Conservation (phyloP, 64 coral and sea anemone genomes). For the Anthopleura sola region DNA sequence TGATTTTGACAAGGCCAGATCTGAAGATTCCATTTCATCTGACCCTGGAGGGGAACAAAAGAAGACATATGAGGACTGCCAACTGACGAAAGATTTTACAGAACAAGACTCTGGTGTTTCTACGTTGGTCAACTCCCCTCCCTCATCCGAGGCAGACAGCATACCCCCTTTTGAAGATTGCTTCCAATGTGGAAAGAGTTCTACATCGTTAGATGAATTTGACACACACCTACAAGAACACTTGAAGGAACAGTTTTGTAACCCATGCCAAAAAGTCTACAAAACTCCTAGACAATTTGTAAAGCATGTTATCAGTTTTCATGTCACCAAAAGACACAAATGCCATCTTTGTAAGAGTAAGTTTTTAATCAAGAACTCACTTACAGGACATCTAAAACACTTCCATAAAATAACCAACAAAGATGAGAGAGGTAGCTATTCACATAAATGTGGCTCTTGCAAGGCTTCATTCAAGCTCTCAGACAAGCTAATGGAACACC, state of each 20-base stretch:
- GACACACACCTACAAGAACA: neutral
- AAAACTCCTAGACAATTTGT: neutral
- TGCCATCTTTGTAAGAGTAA: neutral
- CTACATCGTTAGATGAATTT: neutral
- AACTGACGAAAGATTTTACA: neutral
- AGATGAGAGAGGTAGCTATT: neutral
- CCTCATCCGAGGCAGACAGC: neutral
- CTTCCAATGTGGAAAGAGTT: slow-evolving; percentile 11
- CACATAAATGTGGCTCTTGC: neutral
- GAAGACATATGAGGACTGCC: neutral
- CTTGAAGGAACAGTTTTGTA: neutral
- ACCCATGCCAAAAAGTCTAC: neutral
- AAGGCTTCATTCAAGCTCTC: neutral
- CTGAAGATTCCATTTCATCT: neutral
- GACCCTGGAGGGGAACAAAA: neutral
- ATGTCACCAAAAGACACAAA: neutral
- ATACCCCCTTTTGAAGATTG: neutral
- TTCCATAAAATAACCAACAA: neutral
- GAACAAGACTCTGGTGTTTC: neutral
- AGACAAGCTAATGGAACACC: neutral
- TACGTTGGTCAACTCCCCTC: neutral
- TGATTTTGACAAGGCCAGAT: neutral
- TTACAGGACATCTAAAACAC: neutral
- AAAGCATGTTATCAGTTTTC: neutral
- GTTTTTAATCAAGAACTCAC: neutral